phyloP scores from a whole-genome alignment of 2,113 vertebrate genomes.

The Tiliqua scincoides region DNA sequence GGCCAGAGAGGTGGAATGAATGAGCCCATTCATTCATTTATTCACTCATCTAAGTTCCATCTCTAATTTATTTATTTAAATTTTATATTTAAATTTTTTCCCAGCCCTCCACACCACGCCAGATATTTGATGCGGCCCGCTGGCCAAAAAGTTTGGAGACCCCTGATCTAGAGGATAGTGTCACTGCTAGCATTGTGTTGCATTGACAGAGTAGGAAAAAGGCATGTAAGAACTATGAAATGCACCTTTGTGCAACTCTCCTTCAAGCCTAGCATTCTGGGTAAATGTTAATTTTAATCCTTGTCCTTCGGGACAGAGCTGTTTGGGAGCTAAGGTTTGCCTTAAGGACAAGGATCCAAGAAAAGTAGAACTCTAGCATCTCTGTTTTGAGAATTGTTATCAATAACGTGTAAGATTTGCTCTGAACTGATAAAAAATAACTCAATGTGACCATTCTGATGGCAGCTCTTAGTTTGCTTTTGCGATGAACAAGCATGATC shows the following conservation, averaged over 20 bases:
- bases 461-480: background rate
- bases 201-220: rapidly evolving
- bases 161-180: rapidly evolving
- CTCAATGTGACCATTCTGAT: background rate
- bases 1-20: no score
- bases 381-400: background rate
- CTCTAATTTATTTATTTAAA: no score
- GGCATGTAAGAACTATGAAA: background rate
- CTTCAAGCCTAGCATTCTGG: background rate
- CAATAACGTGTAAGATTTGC: background rate
- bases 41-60: no score
- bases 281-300: background rate
- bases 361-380: background rate
- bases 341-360: background rate
- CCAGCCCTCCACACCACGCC: no score
- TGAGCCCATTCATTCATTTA: no score
- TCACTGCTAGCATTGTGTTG: background rate
- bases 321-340: background rate
- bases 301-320: background rate
- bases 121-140: no score
- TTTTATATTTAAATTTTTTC: no score
- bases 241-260: background rate
- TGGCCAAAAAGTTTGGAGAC: no score
- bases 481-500: no score
- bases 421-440: background rate